Evolutionary conservation across 2,797 vertebrate genomes (phyloP), one percentile per base, ranked within the genome.

Genomic region (Artibeus lituratus): DNA sequence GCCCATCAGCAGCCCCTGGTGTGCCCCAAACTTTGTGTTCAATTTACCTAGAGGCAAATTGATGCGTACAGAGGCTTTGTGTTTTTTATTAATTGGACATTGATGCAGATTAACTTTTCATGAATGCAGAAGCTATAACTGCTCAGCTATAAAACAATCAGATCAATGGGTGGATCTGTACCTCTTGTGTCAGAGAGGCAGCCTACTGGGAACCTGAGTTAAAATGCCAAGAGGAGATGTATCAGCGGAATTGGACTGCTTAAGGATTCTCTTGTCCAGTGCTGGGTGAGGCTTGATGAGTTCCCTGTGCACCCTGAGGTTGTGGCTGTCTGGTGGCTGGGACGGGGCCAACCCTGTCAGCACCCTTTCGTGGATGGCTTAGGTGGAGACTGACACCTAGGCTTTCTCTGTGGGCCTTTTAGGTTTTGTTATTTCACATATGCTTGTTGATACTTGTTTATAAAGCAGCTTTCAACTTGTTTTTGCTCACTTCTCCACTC

Each of bases 1-100:
- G 29, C 49, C 1, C 3, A 1, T 24, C 3, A 8, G 5, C 19
- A 37, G n/a, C 15, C 21, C 15, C 42, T 7, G 2, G 19, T 26
- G 72, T 9, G 26, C 11, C 85, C 47, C 10, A 39, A 3, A 5
- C 19, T 53, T 44, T 6, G 3, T 72, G 7, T n/a, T 62, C 15
- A 3, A 5, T 44, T 70, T 57, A 7, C 29, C 19, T 37, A 49
- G 85, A 53, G 77, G 82, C 35, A 72, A 0, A 2, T 10, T 5
- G n/a, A 39, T 11, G 88, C 37, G 0, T 67, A 4, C 6, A 10
- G 39, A 47, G 29, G n/a, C 57, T 62, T 95, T 65, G n/a, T 12
- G 18, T 37, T 1, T 5, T 83, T 81, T 37, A 6, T 65, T 53
- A 53, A 51, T 49, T 4, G 10, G 39, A 4, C 72, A 14, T 59